Base-by-base conservation (phyloP, 2,888 invertebrate genomes). In the Pseudococcus jackbeardsleyi region DNA sequence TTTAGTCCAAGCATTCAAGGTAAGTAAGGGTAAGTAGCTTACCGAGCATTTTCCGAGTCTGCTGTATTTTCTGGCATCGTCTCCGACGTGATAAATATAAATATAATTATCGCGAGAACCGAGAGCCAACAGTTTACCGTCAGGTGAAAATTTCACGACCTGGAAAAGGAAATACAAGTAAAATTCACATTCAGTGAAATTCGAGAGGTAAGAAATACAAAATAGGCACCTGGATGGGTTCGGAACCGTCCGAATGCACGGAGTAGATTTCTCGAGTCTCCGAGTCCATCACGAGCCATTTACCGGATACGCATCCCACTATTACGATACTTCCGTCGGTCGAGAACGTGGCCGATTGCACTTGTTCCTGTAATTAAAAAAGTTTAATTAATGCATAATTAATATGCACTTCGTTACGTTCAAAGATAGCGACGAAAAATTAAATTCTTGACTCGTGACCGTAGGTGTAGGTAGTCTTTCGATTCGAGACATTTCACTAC, bases 31-130 rank as follows among this genome's bases (percentile, higher is more conserved):
- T 19, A 64, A 11, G 26, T 68, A 88, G 92, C 95, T 94, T 92
- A 97, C 97, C 92, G 95, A 93, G 91, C 98, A 98, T 91, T 96
- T 94, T 68, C 97, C 97, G 89, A 96, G 93, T 89, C 96, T 93
- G 90, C 94, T 94, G 92, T 96, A 97, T 90, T 96, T 94, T 19
- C 94, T 93, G n/a, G 95, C 95, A 90, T 93, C 94, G 89, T 96
- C 96, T 86, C 94, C 94, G 5, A 96, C 95, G 92, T 96, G 95
- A 92, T 98, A 97, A 89, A 98, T 93, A 92, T 98, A 98, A 91
- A 98, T 95, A 91, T 95, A 94, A 93, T 97, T 97, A 92, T 98
- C 98, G 15, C 97, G 93, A 0, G 97, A 97, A 8, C 97, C 98
- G 86, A 97, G 92, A 15, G 97, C 98, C 88, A 98, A 92, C 91